Evolutionary conservation across 2,888 invertebrate genomes (phyloP).

Genomic region (Noctua fimbriata): DNA sequence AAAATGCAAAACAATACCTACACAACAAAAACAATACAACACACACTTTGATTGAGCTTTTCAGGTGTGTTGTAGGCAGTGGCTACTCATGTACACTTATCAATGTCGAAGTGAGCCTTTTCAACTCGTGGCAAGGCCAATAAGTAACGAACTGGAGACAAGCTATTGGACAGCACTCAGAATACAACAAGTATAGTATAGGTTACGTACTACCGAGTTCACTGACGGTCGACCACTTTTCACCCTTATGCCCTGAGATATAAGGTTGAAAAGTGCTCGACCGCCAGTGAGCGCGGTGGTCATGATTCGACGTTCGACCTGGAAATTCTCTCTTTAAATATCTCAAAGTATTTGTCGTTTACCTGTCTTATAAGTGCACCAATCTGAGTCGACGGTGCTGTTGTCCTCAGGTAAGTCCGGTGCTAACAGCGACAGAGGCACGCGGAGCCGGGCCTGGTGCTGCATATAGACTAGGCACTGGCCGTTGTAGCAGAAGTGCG

Average conservation of each 20-base stretch:
- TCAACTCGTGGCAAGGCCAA: background rate
- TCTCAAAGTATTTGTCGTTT: conserved; percentile 20
- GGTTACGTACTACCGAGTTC: no score
- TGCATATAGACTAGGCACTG: conserved; percentile 86
- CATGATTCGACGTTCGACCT: background rate
- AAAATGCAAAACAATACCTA: conserved; percentile 1
- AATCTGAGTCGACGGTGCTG: conserved; percentile 84
- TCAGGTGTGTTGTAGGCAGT: background rate
- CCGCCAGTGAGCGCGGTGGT: no score
- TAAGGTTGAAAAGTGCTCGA: no score
- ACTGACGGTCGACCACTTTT: no score
- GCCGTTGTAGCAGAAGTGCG: conserved; percentile 85
- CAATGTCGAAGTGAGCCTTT: background rate
- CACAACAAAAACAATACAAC: no score
- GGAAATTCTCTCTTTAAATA: background rate
- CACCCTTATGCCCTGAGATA: no score
- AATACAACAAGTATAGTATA: background rate
- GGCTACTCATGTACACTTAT: background rate
- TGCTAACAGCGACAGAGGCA: conserved; percentile 82
- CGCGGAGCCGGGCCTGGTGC: conserved; percentile 79
- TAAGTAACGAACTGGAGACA: background rate
- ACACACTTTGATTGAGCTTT: background rate
- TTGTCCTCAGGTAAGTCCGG: conserved; percentile 79
- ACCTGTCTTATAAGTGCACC: conserved; percentile 92
- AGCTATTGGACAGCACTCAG: background rate